Evolutionary conservation across 2,888 invertebrate genomes (phyloP).

Genomic region (Suillia variegata): DNA sequence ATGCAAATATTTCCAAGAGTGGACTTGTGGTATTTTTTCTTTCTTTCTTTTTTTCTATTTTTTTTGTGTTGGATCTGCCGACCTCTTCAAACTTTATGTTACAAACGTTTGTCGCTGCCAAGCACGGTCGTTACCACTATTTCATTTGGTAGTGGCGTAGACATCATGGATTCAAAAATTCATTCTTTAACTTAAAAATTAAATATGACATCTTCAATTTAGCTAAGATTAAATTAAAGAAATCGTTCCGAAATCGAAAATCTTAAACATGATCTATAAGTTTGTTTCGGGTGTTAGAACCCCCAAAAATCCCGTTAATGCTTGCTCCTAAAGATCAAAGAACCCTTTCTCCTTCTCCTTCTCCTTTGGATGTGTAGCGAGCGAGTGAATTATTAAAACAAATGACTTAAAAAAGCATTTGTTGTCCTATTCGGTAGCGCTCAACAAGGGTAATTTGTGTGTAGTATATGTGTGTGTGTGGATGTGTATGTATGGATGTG

Average conservation of each 20-base stretch:
- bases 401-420: slow-evolving; percentile 15
- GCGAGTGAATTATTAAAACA: slow-evolving; percentile 21
- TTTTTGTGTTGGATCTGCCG: slow-evolving; percentile 9
- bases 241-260: too few species aligned
- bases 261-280: too few species aligned
- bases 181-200: too few species aligned
- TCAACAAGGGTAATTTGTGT: neutral
- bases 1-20: neutral
- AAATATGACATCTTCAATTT: too few species aligned
- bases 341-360: too few species aligned
- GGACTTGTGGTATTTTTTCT: neutral
- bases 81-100: neutral
- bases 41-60: slow-evolving; percentile 3
- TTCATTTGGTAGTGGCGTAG: too few species aligned
- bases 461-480: neutral
- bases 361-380: neutral
- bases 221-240: too few species aligned
- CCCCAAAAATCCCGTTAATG: too few species aligned
- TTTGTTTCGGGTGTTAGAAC: too few species aligned
- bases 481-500: neutral
- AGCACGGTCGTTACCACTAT: neutral
- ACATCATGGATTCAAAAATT: too few species aligned
- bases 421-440: neutral
- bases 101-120: neutral
- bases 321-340: too few species aligned